A percentile compares a stretch with the other conserved stretches of the same genome.
Conservation (phyloP, 2,113 vertebrate species). For the Myotis davidii region DNA sequence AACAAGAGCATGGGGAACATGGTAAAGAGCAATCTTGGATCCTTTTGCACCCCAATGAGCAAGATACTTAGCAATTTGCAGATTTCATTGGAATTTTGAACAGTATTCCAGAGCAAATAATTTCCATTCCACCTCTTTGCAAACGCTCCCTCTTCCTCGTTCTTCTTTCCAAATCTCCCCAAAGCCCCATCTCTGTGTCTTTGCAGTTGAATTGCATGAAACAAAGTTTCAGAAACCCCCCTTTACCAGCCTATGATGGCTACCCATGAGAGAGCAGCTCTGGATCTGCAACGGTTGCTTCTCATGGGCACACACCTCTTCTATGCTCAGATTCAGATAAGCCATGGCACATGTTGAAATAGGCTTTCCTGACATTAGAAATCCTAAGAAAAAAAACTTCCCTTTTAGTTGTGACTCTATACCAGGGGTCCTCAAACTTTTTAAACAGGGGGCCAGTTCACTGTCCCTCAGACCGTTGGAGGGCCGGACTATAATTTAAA, state of each 20-base stretch:
- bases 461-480: too few species aligned
- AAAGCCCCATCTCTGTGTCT: neutral
- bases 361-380: neutral
- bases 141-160: neutral
- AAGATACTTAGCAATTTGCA: neutral
- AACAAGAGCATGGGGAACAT: neutral
- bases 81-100: neutral
- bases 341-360: neutral
- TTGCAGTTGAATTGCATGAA: neutral
- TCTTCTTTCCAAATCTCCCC: neutral
- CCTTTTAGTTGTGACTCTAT: neutral
- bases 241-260: neutral
- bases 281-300: neutral
- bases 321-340: neutral
- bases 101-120: neutral
- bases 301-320: neutral
- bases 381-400: neutral
- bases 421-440: too few species aligned
- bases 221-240: neutral
- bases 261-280: neutral
- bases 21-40: neutral
- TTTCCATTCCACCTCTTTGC: neutral
- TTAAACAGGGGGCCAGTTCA: too few species aligned
- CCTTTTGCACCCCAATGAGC: neutral
- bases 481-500: too few species aligned